Evolutionary conservation across 2,888 invertebrate species (phyloP), one percentile per base, ranked within the genome.

Genomic region (Stramonita haemastoma): DNA sequence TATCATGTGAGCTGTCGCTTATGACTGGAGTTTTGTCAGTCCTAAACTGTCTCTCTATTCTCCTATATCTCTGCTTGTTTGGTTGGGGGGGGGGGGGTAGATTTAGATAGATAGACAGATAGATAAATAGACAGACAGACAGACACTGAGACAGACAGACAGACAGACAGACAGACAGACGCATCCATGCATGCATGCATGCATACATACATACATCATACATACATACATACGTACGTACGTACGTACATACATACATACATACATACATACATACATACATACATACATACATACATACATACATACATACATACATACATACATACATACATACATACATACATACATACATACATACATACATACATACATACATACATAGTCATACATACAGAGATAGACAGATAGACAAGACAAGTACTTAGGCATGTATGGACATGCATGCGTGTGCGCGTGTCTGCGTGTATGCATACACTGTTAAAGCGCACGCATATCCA

Each of bases 231-330:
- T n/a, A 81, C 81, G 34, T n/a, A 81, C 81, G n/a, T n/a, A n/a
- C n/a, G 34, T n/a, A 81, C 81, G 34, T n/a, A 81, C 81, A 81
- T 34, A 81, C 81, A 81, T n/a, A n/a, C 81, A 81, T n/a, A 81
- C 81, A 81, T n/a, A 81, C 81, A 81, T n/a, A 81, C 81, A 81
- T n/a, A 81, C 81, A 81, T n/a, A 81, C 81, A 81, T n/a, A 81
- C 81, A 81, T n/a, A 81, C 81, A 81, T n/a, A 81, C 81, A 81
- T n/a, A 81, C 81, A 81, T n/a, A 81, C 81, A 81, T n/a, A 81
- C 81, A 81, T n/a, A 81, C 81, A 81, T n/a, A 81, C 81, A 81
- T n/a, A 81, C 34, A 81, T n/a, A 81, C 81, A 81, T n/a, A 81
- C 81, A 81, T n/a, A 81, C 81, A 81, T n/a, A 81, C 81, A 36